These are phyloP conservation scores for Popillia japonica DNA, from an alignment of 1,140 invertebrate species.

Conservation along the genomic window DNA sequence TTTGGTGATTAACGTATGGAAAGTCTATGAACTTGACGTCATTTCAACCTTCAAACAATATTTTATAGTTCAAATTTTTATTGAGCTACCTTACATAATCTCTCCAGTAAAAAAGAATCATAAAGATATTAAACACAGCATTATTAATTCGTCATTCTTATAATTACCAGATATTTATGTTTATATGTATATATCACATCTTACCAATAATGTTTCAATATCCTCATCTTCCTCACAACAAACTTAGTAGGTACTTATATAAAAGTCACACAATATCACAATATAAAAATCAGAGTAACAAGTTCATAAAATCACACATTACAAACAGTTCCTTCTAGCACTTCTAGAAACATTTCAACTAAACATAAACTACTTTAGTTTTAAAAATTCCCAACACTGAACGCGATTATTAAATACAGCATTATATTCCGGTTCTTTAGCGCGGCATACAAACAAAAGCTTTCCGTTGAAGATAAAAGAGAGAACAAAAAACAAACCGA, in stretches of 20 bases:
- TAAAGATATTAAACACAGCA: background rate
- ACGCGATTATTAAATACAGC: too few relatives aligned
- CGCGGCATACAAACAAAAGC: background rate
- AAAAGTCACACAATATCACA: background rate
- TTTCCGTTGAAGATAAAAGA: background rate
- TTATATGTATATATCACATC: conserved; percentile 13
- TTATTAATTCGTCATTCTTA: background rate
- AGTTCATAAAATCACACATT: background rate
- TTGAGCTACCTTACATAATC: background rate
- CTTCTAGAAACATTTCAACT: background rate
- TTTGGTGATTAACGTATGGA: too few relatives aligned
- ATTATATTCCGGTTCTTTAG: background rate
- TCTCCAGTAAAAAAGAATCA: background rate
- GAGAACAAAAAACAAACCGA: background rate
- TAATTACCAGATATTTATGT: background rate
- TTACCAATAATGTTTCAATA: conserved; percentile 60
- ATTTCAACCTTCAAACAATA: too few relatives aligned
- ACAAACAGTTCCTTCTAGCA: too few relatives aligned
- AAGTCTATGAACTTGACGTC: too few relatives aligned
- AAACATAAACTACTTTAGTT: background rate
- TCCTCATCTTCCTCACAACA: conserved; percentile 53
- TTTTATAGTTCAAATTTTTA: too few relatives aligned
- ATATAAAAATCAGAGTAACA: background rate
- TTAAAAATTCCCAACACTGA: background rate
- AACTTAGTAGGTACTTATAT: background rate